Evolutionary conservation across 2,113 vertebrate species (phyloP).

Genomic region (Sus scrofa): T2T-Sscrofa CM000827.6:103391501-103392000

Average conservation of each 20-base stretch:
- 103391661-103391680: no score
- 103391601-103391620: no score
- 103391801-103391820: rapidly evolving
- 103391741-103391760: background rate
- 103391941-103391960: background rate
- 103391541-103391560: no score
- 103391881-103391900: background rate
- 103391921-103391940: background rate
- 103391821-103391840: background rate
- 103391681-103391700: no score
- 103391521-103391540: no score
- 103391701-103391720: no score
- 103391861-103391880: background rate
- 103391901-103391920: background rate
- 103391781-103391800: background rate
- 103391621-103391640: no score
- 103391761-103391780: background rate
- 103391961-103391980: background rate
- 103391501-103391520: no score
- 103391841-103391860: background rate
- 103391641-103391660: no score
- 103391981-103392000: background rate
- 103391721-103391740: background rate
- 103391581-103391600: no score
- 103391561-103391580: no score